These are phyloP conservation scores for Pimephales promelas DNA, from an alignment of 2,113 vertebrate species.

Conservation along the genomic window DNA sequence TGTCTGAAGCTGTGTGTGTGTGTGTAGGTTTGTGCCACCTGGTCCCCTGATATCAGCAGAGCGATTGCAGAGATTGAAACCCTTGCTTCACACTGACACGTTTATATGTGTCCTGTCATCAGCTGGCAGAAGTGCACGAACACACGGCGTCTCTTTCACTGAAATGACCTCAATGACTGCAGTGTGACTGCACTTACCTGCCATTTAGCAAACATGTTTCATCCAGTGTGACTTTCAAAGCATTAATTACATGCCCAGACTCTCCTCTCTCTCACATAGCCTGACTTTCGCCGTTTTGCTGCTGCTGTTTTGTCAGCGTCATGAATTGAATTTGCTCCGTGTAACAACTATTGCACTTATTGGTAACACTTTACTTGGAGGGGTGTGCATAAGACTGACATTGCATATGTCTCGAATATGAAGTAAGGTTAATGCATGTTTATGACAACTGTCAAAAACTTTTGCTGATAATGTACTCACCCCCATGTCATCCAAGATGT, in stretches of 20 bases:
- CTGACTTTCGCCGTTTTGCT: not conserved
- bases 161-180: conserved; percentile 13
- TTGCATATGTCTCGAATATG: too few species aligned
- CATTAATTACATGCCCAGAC: conserved; percentile 5
- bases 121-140: not conserved
- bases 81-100: not conserved
- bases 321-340: not conserved
- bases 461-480: too few species aligned
- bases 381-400: too few species aligned
- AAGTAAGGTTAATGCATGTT: too few species aligned
- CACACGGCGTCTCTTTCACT: not conserved
- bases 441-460: too few species aligned
- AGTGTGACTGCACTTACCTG: conserved; percentile 7
- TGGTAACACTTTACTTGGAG: too few species aligned
- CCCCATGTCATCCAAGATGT: too few species aligned
- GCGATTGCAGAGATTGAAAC: not conserved
- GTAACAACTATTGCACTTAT: not conserved
- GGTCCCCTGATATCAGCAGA: conserved; percentile 7
- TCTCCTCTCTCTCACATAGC: not conserved
- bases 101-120: conserved; percentile 42
- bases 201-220: not conserved
- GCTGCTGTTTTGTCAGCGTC: not conserved
- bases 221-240: conserved; percentile 11
- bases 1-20: not conserved
- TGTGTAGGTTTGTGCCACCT: not conserved